Evolutionary conservation across 2,797 vertebrate genomes (phyloP), one percentile per base, ranked within the genome.

Genomic region (Onychomys torridus): DNA sequence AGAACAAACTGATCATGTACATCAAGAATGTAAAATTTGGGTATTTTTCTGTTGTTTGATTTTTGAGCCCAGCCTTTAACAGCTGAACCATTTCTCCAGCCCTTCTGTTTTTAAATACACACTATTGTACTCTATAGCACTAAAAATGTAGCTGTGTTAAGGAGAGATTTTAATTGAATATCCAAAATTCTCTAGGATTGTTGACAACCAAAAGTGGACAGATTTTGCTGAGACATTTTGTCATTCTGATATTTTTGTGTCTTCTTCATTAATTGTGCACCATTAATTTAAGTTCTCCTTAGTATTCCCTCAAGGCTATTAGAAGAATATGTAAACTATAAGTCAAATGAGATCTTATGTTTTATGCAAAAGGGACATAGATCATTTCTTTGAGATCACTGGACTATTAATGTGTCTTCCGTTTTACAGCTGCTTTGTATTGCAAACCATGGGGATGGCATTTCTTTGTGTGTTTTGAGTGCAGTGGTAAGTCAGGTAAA

Each of bases 301-400:
- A 43, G 21, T 61, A 29, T 88, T 63, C 89, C 14, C 19, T 91
- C 29, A 75, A 93, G 5, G 1, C 23, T 78, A 10, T 90, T 94
- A 67, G 85, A 78, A 88, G 90, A 90, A 40, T 95, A 85, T 61
- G 34, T 21, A 37, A 65, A 78, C 32, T 88, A 57, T 75, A 89
- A 83, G 88, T 29, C 83, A 71, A 25, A 55, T 49, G 71, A 23
- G 2, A 71, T 91, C 75, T 96, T 93, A 63, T 83, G 27, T n/a
- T 82, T 96, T 82, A 46, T 91, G 19, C n/a, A 86, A 76, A 90
- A 86, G n/a, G 5, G 43, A 57, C 67, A 81, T 87, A 10, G n/a
- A 61, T 91, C 90, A n/a, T 85, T 92, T 96, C 63, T 82, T 94
- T 93, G n/a, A 95, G n/a, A 77, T 27, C 21, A 34, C 84, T 92